Evolutionary conservation across 23 tunicate genomes (phyloP), one percentile per base, ranked within the genome.

Genomic region (Diplosoma virens): DNA sequence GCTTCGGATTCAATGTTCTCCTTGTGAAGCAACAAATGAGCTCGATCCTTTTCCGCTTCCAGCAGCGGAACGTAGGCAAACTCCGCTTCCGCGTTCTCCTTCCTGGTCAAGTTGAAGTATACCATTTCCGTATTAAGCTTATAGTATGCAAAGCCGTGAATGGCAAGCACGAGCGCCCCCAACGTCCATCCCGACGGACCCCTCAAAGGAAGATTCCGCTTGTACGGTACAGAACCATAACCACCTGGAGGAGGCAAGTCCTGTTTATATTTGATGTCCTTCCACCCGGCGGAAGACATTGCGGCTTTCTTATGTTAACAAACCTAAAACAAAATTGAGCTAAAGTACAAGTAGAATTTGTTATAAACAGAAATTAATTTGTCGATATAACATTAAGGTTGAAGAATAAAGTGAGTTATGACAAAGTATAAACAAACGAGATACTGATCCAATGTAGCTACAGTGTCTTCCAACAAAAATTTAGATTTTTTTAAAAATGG

Each of bases 241-340:
- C 97, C 97, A 31, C 97, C 97, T 33, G 92, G 87, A 1, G 97
- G 97, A 7, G 97, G 92, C 69, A 92, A 30, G 58, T 92, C 97
- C 77, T 92, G 97, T 67, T 84, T 69, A 34, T 92, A 92, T 35
- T 85, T 92, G 1, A 92, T 76, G 16, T 79, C 74, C 37, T 76
- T 64, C 94, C 82, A 84, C 6, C 82, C 92, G 0, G 80, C 73
- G 14, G 86, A 68, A 47, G 78, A 82, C 87, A 82, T 82, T 35
- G 29, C 52, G 30, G n/a, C n/a, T n/a, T n/a, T n/a, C n/a, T n/a
- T n/a, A n/a, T n/a, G n/a, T n/a, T n/a, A n/a, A n/a, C n/a, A n/a
- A n/a, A n/a, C n/a, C n/a, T n/a, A n/a, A n/a, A n/a, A n/a, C n/a
- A n/a, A n/a, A n/a, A n/a, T n/a, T n/a, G n/a, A n/a, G n/a, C n/a